These are phyloP conservation scores for Blera fallax DNA, from an alignment of 2,888 invertebrate genomes.

Conservation along the genomic window DNA sequence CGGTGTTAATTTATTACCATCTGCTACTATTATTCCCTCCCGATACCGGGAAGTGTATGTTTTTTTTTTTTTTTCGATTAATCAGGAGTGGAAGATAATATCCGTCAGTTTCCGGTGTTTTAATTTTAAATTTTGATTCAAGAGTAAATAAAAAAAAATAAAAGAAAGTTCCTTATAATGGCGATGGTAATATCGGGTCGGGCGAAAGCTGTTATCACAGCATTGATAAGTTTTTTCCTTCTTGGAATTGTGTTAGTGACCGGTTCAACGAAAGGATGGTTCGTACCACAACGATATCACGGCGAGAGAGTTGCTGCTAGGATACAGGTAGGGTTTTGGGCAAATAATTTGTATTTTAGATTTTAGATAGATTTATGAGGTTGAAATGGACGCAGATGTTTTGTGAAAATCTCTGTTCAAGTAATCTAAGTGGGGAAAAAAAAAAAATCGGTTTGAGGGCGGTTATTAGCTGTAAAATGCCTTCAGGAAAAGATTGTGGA, in stretches of 20 bases:
- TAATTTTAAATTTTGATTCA: constrained; percentile 2
- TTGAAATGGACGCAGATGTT: background rate
- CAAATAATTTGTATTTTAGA: background rate
- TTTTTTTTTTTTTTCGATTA: background rate
- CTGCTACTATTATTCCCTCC: background rate
- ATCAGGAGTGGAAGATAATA: background rate
- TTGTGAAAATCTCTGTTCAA: background rate
- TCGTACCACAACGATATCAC: constrained; percentile 83
- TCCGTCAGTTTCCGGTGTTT: constrained; percentile 3
- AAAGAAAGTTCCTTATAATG: constrained; percentile 80
- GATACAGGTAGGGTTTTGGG: constrained; percentile 82
- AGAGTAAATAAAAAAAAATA: constrained; percentile 12
- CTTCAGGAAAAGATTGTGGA: background rate
- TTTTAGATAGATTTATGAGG: background rate
- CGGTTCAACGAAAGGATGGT: constrained; percentile 86
- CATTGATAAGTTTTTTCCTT: constrained; percentile 84
- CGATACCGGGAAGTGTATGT: background rate
- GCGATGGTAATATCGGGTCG: constrained; percentile 87
- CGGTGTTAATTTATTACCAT: constrained; percentile 34
- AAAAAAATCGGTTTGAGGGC: background rate
- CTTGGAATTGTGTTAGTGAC: constrained; percentile 84
- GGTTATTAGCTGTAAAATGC: background rate
- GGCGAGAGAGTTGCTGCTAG: constrained; percentile 84
- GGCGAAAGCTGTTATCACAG: constrained; percentile 84
- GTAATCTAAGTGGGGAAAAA: background rate